Conservation (phyloP, 92 coral and sea anemone species). For the Phenganax stokvisi region DNA sequence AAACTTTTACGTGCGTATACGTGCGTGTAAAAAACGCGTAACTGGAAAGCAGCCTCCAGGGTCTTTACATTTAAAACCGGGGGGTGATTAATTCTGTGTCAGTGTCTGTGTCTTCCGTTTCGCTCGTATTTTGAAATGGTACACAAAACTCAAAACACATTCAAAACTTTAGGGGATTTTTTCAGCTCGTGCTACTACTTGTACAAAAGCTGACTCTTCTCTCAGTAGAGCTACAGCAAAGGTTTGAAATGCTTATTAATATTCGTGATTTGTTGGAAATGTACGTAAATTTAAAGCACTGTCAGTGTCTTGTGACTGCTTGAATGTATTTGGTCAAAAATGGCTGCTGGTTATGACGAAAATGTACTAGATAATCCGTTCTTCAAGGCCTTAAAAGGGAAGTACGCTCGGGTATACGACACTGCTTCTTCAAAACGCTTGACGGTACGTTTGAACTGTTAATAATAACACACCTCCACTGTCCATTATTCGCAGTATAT, state of each 20-base stretch:
- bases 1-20: too few relatives aligned
- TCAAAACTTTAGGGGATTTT: too few relatives aligned
- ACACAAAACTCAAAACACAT: neutral
- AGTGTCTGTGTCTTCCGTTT: neutral
- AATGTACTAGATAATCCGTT: slow-evolving; percentile 86
- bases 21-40: too few relatives aligned
- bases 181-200: too few relatives aligned
- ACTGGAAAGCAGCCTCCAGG: too few relatives aligned
- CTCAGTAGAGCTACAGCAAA: neutral
- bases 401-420: slow-evolving; percentile 71
- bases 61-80: neutral
- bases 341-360: slow-evolving; percentile 77
- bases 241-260: neutral
- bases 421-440: slow-evolving; percentile 71
- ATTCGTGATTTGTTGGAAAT: neutral
- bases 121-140: neutral
- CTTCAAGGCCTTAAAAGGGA: slow-evolving; percentile 77
- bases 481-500: too few relatives aligned
- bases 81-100: neutral
- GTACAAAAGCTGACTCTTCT: neutral
- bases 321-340: neutral
- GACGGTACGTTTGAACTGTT: slow-evolving; percentile 58
- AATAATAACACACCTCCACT: neutral
- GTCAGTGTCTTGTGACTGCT: neutral
- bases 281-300: neutral